Evolutionary conservation across 2,797 vertebrate genomes (phyloP), one percentile per base, ranked within the genome.

Genomic region (Sciurus carolinensis): DNA sequence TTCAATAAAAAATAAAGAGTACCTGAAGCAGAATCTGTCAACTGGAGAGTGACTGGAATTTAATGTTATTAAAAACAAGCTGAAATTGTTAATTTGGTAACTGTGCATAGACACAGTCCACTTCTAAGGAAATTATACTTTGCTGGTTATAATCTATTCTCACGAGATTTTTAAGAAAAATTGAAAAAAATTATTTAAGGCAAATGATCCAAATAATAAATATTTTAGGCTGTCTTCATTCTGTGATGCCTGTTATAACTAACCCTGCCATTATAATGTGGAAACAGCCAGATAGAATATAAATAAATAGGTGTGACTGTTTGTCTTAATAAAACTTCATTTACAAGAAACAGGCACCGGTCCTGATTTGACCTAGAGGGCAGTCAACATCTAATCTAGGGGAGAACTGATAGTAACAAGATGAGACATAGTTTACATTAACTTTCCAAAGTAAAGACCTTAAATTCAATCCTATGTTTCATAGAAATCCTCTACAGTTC

Each of bases 1-100:
- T 94, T 95, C 44, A 94, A 4, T 86, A 92, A 90, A 24, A 47
- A 64, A 81, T 95, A 39, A 79, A 90, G 42, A 81, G 42, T 42
- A 50, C 42, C 52, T 22, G 14, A 7, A 54, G 30, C 54, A 64
- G 69, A 95, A 73, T 93, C 57, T 36, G 18, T 75, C 5, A 30
- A 57, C n/a, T 28, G 1, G 18, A 86, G 14, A 17, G 28, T 71
- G 18, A 93, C 4, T 75, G 36, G 47, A 24, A 81, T 20, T 89
- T 57, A 69, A 33, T 86, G 24, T 57, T 72, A 84, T 44, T 94
- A 3, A 82, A 50, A 95, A 36, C 3, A 28, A 79, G 5, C 14
- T 66, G 12, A 83, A 76, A 77, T 44, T 62, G n/a, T 76, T 84
- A 36, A 66, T 75, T 64, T 92, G 73, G 52, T 59, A 95, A 42